These are phyloP conservation scores for Eira barbara DNA, from an alignment of 2,113 vertebrate species.

Conservation along the genomic window DNA sequence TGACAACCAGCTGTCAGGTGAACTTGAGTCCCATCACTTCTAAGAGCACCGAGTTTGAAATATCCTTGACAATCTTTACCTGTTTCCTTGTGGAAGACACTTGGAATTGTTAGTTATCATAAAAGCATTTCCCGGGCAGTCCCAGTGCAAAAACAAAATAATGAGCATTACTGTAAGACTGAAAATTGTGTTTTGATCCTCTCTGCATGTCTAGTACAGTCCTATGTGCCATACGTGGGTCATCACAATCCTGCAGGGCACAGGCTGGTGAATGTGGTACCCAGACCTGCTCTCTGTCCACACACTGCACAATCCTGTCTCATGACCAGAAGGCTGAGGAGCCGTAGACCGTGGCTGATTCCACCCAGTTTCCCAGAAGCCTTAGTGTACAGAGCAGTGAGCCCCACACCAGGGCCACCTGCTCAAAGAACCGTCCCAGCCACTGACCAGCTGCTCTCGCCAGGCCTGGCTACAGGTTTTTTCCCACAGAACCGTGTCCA, in stretches of 20 bases:
- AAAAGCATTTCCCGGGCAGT: neutral
- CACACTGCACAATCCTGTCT: fast-evolving
- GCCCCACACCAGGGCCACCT: fast-evolving
- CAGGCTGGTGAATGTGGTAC: fast-evolving
- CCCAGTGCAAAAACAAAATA: neutral
- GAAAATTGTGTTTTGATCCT: fast-evolving
- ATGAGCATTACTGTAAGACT: fast-evolving
- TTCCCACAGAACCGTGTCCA: neutral
- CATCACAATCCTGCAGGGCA: fast-evolving
- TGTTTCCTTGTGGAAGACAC: neutral
- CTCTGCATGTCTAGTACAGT: fast-evolving
- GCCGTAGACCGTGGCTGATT: fast-evolving
- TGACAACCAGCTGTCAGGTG: neutral
- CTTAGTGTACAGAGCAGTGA: fast-evolving
- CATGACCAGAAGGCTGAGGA: fast-evolving
- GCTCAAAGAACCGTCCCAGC: no score
- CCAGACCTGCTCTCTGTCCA: fast-evolving
- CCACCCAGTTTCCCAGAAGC: fast-evolving
- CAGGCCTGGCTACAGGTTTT: no score
- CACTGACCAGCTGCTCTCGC: neutral
- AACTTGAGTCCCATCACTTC: neutral
- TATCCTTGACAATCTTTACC: neutral
- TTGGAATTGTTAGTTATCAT: neutral
- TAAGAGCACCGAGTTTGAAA: neutral
- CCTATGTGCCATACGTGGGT: fast-evolving